Percentiles rank a stretch among this genome's conserved stretches.
phyloP scores from a whole-genome alignment of 64 coral and sea anemone genomes.

The Pocillopora damicornis region DNA sequence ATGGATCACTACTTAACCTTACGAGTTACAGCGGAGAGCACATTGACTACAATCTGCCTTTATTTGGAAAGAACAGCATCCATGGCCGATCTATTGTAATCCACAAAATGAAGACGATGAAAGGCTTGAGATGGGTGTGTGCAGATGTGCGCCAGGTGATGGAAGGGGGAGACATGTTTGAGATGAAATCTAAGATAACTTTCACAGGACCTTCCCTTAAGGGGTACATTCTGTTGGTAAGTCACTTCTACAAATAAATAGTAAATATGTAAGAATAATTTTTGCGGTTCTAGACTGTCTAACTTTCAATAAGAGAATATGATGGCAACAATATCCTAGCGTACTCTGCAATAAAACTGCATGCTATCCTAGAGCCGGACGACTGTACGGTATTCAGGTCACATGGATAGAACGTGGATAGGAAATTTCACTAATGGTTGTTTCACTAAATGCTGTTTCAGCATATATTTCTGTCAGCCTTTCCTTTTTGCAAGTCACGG shows the following conservation, averaged over 20 bases:
- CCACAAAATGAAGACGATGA: constrained; percentile 56
- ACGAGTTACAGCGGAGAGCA: constrained; percentile 9
- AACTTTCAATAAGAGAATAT: too few species aligned
- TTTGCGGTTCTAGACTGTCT: too few species aligned
- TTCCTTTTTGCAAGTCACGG: too few species aligned
- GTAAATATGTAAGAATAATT: too few species aligned
- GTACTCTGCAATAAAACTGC: too few species aligned
- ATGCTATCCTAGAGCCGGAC: too few species aligned
- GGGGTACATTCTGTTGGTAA: constrained; percentile 52
- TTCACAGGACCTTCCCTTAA: constrained; percentile 37
- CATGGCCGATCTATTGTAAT: constrained; percentile 76
- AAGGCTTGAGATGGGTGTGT: constrained; percentile 72
- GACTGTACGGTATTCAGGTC: too few species aligned
- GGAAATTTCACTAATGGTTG: too few species aligned
- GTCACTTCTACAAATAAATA: background rate
- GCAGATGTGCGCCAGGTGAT: constrained; percentile 57
- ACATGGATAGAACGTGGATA: too few species aligned
- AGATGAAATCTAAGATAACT: constrained; percentile 31
- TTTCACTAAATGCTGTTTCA: too few species aligned
- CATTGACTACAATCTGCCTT: constrained; percentile 70
- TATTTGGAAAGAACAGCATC: constrained; percentile 86
- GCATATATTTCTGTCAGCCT: too few species aligned
- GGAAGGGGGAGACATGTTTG: constrained; percentile 27
- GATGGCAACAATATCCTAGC: too few species aligned
- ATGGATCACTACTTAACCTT: constrained; percentile 62